Base-by-base conservation (phyloP, 1,140 invertebrate species). In the Physella acuta region DNA sequence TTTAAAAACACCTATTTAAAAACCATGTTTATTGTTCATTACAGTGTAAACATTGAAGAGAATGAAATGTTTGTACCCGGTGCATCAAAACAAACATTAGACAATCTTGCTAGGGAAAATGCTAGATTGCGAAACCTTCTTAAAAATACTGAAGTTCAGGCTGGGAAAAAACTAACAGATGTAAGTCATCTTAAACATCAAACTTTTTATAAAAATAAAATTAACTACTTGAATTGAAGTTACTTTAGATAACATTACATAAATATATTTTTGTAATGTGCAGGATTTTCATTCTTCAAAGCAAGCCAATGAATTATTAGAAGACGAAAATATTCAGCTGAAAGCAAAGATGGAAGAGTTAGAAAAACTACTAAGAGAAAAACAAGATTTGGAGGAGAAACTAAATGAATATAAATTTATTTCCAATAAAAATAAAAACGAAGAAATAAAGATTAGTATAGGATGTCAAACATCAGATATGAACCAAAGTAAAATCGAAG, bases 21-120 rank as follows among this genome's bases (percentile, higher is more conserved):
- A n/a, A 49, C 44, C 44, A 49, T 11, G 44, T n/a, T n/a, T n/a
- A n/a, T n/a, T 60, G 24, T 34, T 34, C 11, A 31, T 44, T 62
- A 33, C 39, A 69, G 70, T 66, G 66, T 79, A 0, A 72, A 59
- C 0, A 52, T 75, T 30, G 74, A 76, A 30, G 79, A 80, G 60
- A 75, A 69, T 20, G 80, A 82, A 58, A 37, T 73, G 24, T 80
- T 78, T 74, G 68, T 82, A 52, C 79, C 78, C 0, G 78, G 75
- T 26, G 72, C 72, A 30, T 82, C 79, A 14, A 80, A 79, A 67
- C 75, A 77, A 53, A 64, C 79, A 3, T 60, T 82, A 16, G 79
- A 80, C 52, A 82, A 82, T 71, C 62, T 82, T 33, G 72, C 77
- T 0, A 62, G 75, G 34, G 80, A 82, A 74, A 82, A 82, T 61